Evolutionary conservation across 2,888 invertebrate genomes (phyloP), one percentile per base, ranked within the genome.

Genomic region (Sinopyrophorus schimmeli): DNA sequence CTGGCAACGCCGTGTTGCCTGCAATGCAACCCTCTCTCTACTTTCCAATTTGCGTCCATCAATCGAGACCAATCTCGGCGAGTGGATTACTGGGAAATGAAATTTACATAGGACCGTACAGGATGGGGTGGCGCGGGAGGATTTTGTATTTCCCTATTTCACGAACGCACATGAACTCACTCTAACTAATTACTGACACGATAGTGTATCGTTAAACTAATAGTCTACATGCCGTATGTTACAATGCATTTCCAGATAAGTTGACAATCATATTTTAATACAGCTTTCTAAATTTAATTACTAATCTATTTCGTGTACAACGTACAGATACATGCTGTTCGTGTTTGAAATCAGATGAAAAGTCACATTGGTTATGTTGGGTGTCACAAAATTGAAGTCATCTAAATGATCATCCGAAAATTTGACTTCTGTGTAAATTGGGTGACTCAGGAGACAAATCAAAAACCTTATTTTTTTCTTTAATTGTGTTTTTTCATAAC

Each of bases 21-120:
- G 57, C 54, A 48, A 39, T 59, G 63, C 57, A 55, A 65, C 66
- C 67, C 68, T n/a, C 69, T 67, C 67, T 66, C 68, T 66, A 68
- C 69, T 80, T 81, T 80, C 80, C 82, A 81, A 82, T 82, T 81
- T 81, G 76, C 79, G 78, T 79, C 81, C 80, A 81, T 82, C 82
- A 82, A 81, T 82, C 81, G 81, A 76, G 77, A 77, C 78, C 81
- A 81, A 81, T 81, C 81, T 78, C 80, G 72, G 76, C 79, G 80
- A 82, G 81, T 82, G 81, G 81, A 82, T 82, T 81, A 81, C 80
- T 72, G 73, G 74, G 76, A 80, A 81, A 81, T 81, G 80, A 79
- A 80, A 82, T 82, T 82, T 81, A 80, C 81, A 81, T 81, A 80
- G 80, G 76, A 46, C 41, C 42, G 51, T 51, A 27, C 35, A 24